These are phyloP conservation scores for Leucophenga varia DNA, from an alignment of 1,140 invertebrate species.

Conservation along the genomic window DNA sequence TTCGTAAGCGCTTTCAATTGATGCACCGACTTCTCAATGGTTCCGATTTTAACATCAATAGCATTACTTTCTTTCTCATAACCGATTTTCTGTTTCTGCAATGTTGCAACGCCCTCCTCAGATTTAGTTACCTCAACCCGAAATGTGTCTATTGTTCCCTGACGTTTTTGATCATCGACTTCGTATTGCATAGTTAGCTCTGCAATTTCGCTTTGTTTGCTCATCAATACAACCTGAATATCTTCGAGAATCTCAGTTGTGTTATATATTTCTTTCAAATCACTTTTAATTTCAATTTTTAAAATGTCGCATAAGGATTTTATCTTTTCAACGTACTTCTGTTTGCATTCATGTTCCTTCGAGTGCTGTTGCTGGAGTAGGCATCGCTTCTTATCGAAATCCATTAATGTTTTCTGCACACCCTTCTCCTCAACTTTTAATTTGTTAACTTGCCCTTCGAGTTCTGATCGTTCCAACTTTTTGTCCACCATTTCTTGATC, in stretches of 20 bases:
- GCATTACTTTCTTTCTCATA: constrained; percentile 26
- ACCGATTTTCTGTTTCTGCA: constrained; percentile 38
- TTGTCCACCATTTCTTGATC: constrained; percentile 53
- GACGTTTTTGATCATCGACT: constrained; percentile 54
- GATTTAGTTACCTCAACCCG: constrained; percentile 55
- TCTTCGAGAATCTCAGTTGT: constrained; percentile 23
- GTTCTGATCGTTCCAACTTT: constrained; percentile 53
- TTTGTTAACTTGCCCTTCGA: constrained; percentile 41
- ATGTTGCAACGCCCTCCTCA: constrained; percentile 56
- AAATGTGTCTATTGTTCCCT: constrained; percentile 57
- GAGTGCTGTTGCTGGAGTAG: constrained; percentile 31
- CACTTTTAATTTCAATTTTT: constrained; percentile 19
- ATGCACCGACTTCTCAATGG: constrained; percentile 35
- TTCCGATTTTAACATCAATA: constrained; percentile 28
- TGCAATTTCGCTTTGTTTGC: constrained; percentile 38
- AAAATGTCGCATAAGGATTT: constrained; percentile 30
- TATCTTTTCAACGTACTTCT: constrained; percentile 35
- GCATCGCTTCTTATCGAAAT: constrained; percentile 33
- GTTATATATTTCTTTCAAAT: constrained; percentile 17
- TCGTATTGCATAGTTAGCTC: constrained; percentile 33
- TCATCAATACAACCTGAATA: constrained; percentile 30
- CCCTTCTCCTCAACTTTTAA: constrained; percentile 58
- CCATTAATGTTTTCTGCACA: constrained; percentile 55
- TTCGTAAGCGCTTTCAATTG: constrained; percentile 35
- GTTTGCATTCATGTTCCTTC: constrained; percentile 34